Evolutionary conservation across 2,113 vertebrate species (phyloP).

Genomic region (Thryonomys swinderianus): DNA sequence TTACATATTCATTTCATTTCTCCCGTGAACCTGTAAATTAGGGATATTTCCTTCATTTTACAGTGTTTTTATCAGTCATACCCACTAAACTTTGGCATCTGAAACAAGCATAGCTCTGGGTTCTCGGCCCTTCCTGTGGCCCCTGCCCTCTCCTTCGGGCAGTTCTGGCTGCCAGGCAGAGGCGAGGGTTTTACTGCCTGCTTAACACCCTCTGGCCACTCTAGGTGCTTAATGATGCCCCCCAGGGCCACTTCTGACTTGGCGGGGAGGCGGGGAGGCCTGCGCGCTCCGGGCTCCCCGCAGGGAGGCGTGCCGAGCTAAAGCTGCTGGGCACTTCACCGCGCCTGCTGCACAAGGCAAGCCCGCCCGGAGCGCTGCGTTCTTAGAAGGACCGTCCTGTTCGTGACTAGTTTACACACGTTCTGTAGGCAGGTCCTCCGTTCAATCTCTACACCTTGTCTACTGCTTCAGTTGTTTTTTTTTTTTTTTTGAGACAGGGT

Average conservation of each 20-base stretch:
- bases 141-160: constrained; percentile 73
- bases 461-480: not conserved
- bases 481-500: too few species aligned
- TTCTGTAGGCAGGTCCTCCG: not conserved
- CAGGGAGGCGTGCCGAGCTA: constrained; percentile 41
- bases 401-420: not conserved
- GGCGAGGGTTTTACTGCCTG: constrained; percentile 80
- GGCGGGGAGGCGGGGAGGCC: not conserved
- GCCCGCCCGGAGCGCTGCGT: not conserved
- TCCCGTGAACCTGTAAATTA: not conserved
- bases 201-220: constrained; percentile 80
- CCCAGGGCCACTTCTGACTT: constrained; percentile 57
- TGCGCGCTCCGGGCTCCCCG: constrained; percentile 37
- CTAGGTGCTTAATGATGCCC: constrained; percentile 72
- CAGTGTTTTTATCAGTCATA: constrained; percentile 38
- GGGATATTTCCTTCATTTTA: constrained; percentile 22
- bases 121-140: constrained; percentile 54
- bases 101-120: constrained; percentile 60
- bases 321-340: too few species aligned
- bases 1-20: constrained; percentile 35
- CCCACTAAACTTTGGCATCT: constrained; percentile 21
- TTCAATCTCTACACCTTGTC: not conserved
- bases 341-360: too few species aligned
- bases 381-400: not conserved
- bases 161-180: constrained; percentile 71